Evolutionary conservation across 2,113 vertebrate genomes (phyloP).

Genomic region (Amphilophus citrinellus): DNA sequence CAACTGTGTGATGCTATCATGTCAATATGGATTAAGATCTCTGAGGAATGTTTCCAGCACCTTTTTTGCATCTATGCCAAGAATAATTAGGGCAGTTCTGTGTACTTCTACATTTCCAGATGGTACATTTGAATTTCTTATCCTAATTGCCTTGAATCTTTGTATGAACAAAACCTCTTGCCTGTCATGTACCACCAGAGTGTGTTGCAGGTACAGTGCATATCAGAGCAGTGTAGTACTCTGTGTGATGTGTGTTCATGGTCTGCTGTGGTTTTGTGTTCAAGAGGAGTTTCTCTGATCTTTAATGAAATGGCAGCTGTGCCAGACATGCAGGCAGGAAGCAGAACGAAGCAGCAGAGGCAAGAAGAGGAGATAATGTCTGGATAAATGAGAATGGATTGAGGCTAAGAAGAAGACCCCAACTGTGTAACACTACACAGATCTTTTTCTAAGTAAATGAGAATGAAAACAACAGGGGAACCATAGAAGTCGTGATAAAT

Average conservation of each 20-base stretch:
- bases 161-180: neutral
- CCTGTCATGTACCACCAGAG: neutral
- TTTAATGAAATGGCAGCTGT: constrained; percentile 40
- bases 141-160: neutral
- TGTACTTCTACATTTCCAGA: neutral
- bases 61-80: neutral
- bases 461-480: constrained; percentile 32
- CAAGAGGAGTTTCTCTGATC: constrained; percentile 35
- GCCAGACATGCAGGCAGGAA: constrained; percentile 28
- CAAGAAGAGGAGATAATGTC: constrained; percentile 18
- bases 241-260: constrained; percentile 1
- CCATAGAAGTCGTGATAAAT: constrained; percentile 9
- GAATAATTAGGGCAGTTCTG: neutral
- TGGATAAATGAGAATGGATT: neutral
- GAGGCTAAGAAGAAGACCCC: constrained; percentile 17
- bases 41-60: neutral
- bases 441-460: constrained; percentile 25
- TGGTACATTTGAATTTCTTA: neutral
- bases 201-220: neutral
- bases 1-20: neutral
- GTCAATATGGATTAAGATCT: neutral
- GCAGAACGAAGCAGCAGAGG: constrained; percentile 4
- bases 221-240: neutral
- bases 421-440: constrained; percentile 17
- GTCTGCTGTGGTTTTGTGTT: constrained; percentile 11